Conservation (phyloP, 23 tunicate species). For the Ciona savignyi region DNA sequence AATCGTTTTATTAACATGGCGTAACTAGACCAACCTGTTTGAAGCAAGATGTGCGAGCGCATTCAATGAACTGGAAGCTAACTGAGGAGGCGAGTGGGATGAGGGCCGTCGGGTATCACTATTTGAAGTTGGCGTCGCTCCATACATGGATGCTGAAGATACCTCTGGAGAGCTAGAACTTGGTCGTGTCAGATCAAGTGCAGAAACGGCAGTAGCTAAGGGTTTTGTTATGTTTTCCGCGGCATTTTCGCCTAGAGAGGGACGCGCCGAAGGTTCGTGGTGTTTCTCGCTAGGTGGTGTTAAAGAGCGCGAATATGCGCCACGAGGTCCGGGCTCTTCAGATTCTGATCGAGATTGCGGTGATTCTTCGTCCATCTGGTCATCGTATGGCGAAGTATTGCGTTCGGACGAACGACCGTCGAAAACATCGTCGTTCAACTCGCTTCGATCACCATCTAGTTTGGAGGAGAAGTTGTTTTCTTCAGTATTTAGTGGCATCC, state of each 20-base stretch:
- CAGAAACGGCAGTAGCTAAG: neutral
- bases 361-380: neutral
- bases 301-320: neutral
- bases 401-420: conserved; percentile 17
- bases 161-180: conserved; percentile 1
- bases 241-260: neutral
- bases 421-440: conserved; percentile 46
- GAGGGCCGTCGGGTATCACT: neutral
- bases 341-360: neutral
- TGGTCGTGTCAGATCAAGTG: conserved; percentile 7
- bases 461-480: neutral
- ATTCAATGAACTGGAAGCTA: conserved; percentile 16
- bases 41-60: conserved; percentile 43
- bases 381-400: conserved; percentile 1
- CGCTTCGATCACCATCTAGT: neutral
- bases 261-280: neutral
- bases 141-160: neutral
- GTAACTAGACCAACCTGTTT: conserved; percentile 11
- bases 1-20: neutral
- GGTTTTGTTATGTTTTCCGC: conserved; percentile 11
- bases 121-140: neutral
- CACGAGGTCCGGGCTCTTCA: neutral
- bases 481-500: neutral
- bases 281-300: neutral
- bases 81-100: neutral